Conservation (phyloP, 2,797 vertebrate species). For the Enoplosus armatus region DNA sequence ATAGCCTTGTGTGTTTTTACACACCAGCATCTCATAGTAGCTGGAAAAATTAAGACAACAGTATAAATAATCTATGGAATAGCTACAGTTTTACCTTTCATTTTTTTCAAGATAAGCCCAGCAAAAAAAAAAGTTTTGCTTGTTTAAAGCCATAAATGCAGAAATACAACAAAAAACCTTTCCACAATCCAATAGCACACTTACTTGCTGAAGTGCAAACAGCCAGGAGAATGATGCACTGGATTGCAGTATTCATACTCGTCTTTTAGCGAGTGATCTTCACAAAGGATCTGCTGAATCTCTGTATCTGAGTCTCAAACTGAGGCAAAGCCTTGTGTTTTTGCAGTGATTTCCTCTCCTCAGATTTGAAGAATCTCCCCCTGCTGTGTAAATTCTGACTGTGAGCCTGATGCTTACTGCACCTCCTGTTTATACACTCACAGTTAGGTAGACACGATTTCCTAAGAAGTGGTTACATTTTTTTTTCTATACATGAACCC, state of each 20-base stretch:
- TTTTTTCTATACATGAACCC: too few relatives aligned
- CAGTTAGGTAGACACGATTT: fast-evolving
- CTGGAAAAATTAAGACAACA: background rate
- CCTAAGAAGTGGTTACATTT: background rate
- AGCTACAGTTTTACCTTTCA: background rate
- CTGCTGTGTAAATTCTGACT: background rate
- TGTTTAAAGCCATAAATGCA: background rate
- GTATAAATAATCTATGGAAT: background rate
- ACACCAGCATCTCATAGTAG: background rate
- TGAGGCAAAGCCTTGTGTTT: background rate
- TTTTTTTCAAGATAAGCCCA: too few relatives aligned
- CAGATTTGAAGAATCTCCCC: background rate
- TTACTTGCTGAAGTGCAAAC: slow-evolving; percentile 30
- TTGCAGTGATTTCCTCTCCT: background rate
- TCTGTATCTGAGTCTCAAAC: background rate
- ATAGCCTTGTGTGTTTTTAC: fast-evolving
- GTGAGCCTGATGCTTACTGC: background rate
- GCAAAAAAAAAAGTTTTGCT: background rate
- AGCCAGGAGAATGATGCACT: slow-evolving; percentile 49
- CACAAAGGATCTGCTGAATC: background rate
- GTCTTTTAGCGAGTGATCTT: background rate
- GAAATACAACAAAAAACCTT: background rate
- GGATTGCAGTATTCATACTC: slow-evolving; percentile 35
- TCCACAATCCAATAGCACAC: background rate
- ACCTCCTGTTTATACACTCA: slow-evolving; percentile 6